These are phyloP conservation scores for Allobates femoralis DNA, from an alignment of 2,797 vertebrate species.

Conservation along the genomic window DNA sequence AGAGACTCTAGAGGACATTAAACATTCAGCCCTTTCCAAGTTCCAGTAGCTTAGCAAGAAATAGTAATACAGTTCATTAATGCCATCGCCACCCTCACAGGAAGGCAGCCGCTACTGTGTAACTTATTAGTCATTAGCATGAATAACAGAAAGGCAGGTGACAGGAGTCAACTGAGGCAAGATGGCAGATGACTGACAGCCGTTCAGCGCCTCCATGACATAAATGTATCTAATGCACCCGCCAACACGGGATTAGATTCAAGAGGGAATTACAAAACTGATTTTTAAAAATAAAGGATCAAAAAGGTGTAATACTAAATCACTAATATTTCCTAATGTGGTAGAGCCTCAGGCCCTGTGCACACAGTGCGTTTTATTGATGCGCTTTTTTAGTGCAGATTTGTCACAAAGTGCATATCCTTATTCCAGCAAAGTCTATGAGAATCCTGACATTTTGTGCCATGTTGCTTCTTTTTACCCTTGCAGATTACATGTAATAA, in stretches of 20 bases:
- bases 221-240: background rate
- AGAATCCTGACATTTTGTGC: no score
- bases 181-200: constrained; percentile 36
- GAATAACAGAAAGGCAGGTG: constrained; percentile 44
- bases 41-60: constrained; percentile 41
- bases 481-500: no score
- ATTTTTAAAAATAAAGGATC: background rate
- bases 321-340: background rate
- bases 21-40: constrained; percentile 40
- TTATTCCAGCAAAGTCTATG: no score
- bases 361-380: no score
- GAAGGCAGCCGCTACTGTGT: constrained; percentile 47
- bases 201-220: constrained; percentile 10
- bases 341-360: background rate
- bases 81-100: constrained; percentile 26
- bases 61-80: constrained; percentile 50
- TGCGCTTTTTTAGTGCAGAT: no score
- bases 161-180: constrained; percentile 49
- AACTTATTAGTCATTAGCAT: constrained; percentile 52
- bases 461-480: no score
- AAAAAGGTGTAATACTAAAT: background rate
- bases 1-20: constrained; percentile 17
- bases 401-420: no score
- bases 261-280: background rate
- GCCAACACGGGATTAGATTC: background rate